phyloP scores from a whole-genome alignment of 2,797 vertebrate genomes.

The Microcaecilia unicolor region DNA sequence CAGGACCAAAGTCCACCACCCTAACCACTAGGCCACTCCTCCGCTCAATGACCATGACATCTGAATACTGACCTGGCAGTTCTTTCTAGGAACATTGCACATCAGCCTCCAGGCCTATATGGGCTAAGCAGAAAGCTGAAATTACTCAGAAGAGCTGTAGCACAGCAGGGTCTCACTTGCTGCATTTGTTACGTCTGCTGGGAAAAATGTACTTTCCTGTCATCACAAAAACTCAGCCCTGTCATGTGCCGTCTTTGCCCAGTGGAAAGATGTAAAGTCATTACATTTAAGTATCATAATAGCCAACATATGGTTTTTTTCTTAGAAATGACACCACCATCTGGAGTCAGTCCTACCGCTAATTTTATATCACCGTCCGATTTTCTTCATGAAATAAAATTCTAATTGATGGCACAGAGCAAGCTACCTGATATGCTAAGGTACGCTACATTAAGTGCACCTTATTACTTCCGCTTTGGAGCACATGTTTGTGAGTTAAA shows the following conservation, averaged over 20 bases:
- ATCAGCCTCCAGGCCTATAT: too few species aligned
- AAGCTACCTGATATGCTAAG: conserved; percentile 9
- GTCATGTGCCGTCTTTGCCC: conserved; percentile 50
- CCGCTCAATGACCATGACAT: too few species aligned
- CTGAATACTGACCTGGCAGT: too few species aligned
- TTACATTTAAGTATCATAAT: conserved; percentile 70
- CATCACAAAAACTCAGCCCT: conserved; percentile 47
- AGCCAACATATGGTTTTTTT: conserved; percentile 70
- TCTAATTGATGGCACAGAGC: too few species aligned
- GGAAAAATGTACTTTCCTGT: conserved; percentile 40
- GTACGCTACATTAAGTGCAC: too few species aligned
- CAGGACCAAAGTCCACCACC: too few species aligned
- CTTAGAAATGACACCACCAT: conserved; percentile 65
- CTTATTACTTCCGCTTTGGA: too few species aligned
- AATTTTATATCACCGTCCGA: conserved; percentile 53
- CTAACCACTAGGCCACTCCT: too few species aligned
- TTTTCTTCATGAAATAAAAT: conserved; percentile 37
- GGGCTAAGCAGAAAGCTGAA: conserved; percentile 36
- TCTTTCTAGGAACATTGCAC: too few species aligned
- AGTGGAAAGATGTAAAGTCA: conserved; percentile 65
- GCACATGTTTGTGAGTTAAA: too few species aligned
- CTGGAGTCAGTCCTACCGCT: conserved; percentile 62
- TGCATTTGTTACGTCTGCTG: conserved; percentile 41
- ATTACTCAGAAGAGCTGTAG: conserved; percentile 21
- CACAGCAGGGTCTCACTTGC: conserved; percentile 34